These are phyloP conservation scores for Otus scops DNA, from an alignment of 2,797 vertebrate genomes.

Conservation along the genomic window DNA sequence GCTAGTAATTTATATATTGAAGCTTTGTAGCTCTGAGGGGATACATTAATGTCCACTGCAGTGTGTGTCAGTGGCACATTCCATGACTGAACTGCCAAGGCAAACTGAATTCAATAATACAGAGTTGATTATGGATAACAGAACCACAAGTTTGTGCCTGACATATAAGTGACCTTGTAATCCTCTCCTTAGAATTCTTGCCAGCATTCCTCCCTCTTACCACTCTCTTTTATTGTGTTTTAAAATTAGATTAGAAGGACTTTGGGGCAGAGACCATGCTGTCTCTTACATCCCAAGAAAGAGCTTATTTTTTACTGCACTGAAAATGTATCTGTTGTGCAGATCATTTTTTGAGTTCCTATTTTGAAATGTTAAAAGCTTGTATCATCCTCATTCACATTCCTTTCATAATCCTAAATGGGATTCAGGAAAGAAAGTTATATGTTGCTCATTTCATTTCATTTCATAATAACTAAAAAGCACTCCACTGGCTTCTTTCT, in stretches of 20 bases:
- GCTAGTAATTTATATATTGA: not conserved
- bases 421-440: not conserved
- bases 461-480: not conserved
- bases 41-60: not conserved
- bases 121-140: slow-evolving; percentile 36
- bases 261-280: not conserved
- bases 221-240: slow-evolving; percentile 44
- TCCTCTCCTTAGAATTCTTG: slow-evolving; percentile 54
- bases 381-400: not conserved
- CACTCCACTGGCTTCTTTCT: not conserved
- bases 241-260: slow-evolving; percentile 48
- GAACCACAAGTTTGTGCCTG: slow-evolving; percentile 40
- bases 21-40: not conserved
- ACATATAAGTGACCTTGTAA: slow-evolving; percentile 53
- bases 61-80: not conserved
- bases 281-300: not conserved
- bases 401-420: not conserved
- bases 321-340: not conserved
- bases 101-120: slow-evolving; percentile 33
- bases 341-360: not conserved
- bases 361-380: not conserved
- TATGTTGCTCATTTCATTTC: not conserved
- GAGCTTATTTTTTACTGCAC: not conserved
- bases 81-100: not conserved
- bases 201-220: not conserved